Evolutionary conservation across 2,888 invertebrate species (phyloP), one percentile per base, ranked within the genome.

Genomic region (Lepidochitona cinerea): DNA sequence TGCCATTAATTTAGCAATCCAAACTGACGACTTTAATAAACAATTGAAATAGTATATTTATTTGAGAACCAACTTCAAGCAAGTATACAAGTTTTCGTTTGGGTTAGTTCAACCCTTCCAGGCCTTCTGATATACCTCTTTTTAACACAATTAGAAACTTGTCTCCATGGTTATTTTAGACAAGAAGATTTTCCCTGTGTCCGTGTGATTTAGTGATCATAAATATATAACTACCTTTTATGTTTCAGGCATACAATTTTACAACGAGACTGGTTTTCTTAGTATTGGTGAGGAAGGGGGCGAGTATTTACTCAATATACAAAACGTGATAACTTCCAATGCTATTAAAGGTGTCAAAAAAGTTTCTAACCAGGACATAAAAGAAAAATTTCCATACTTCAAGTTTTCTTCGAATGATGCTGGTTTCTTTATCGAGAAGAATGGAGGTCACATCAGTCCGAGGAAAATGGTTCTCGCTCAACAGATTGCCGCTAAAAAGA

Each of bases 391-490:
- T 71, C 79, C 81, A 0, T 80, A 72, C 37, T 49, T 83, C 9
- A 75, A 75, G 29, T 71, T 82, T n/a, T 37, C 70, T 1, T 14
- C 32, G 0, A 35, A 71, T 4, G 76, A 78, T 35, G 36, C 73
- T 23, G 80, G 74, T 0, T 33, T 79, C 1, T 68, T 32, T 1
- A 71, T 77, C 49, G 32, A 23, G 37, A 71, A 36, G 26, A 71
- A 75, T 23, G 76, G 79, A 9, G 83, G 83, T 1, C 70, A 77
- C 53, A 76, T 83, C n/a, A 82, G 76, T 73, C 82, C 83, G 29
- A 71, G 83, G 41, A 75, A 70, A 37, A 37, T 81, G 26, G 72
- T 82, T 5, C 29, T 72, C 37, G 82, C 83, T 1, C 80, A 82
- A 37, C 71, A 77, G 52, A 59, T 37, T 4, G 37, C 78, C 5